Evolutionary conservation across 2,113 vertebrate species (phyloP).

Genomic region (Nettapus auritus): DNA sequence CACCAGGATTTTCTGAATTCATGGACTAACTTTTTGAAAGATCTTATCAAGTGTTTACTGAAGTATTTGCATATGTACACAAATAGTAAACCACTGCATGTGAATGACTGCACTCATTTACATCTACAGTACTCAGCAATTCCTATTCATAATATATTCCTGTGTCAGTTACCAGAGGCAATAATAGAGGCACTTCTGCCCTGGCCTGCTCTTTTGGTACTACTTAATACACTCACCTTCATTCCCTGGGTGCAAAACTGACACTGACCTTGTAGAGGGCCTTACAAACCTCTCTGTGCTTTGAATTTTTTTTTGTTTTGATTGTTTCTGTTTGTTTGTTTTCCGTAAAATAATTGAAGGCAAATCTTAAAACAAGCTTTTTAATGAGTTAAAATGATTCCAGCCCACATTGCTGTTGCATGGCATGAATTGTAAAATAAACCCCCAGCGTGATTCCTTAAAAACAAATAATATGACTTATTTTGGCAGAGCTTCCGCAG

Average conservation of each 20-base stretch:
- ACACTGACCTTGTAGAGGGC: neutral
- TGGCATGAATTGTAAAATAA: conserved; percentile 19
- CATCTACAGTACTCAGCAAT: neutral
- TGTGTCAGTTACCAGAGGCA: neutral
- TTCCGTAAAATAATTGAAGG: neutral
- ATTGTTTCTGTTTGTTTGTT: too few species aligned
- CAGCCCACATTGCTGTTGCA: neutral
- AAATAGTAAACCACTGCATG: neutral
- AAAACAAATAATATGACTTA: conserved; percentile 6
- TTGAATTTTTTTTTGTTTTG: neutral
- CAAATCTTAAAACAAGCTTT: conserved; percentile 16
- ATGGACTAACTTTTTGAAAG: neutral
- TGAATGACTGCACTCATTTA: neutral
- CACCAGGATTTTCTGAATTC: neutral
- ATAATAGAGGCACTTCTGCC: neutral
- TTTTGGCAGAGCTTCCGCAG: neutral
- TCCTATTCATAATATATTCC: neutral
- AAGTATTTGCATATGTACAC: neutral
- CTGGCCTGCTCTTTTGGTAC: neutral
- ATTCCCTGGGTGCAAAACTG: neutral
- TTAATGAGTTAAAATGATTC: neutral
- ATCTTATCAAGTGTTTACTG: neutral
- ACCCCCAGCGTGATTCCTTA: neutral
- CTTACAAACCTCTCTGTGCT: neutral
- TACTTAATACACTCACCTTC: neutral